Percentiles rank a stretch among this genome's conserved stretches.
phyloP scores from a whole-genome alignment of 1,140 invertebrate species.

The Drosophila willistoni region DNA sequence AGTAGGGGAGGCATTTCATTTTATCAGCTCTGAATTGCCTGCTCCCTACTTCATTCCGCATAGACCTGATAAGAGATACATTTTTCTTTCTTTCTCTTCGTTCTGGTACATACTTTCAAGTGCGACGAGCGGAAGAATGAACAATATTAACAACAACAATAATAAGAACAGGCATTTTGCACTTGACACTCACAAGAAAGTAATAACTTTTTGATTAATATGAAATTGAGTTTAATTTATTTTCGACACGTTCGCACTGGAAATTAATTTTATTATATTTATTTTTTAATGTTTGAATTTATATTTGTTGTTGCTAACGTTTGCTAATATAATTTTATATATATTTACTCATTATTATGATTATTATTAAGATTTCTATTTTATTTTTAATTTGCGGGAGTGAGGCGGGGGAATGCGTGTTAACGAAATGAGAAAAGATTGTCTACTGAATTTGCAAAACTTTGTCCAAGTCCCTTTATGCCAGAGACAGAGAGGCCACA shows the following conservation, averaged over 20 bases:
- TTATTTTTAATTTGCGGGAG: constrained; percentile 25
- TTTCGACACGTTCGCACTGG: constrained; percentile 40
- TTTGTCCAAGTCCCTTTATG: constrained; percentile 51
- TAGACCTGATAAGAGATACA: constrained; percentile 79
- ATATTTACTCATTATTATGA: constrained; percentile 25
- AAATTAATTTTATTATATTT: constrained; percentile 2
- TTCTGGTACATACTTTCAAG: constrained; percentile 60
- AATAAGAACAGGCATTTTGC: constrained; percentile 51
- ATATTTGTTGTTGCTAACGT: constrained; percentile 40
- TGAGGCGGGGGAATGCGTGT: constrained; percentile 48
- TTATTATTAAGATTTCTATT: constrained; percentile 41
- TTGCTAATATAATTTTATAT: neutral
- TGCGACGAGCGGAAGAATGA: constrained; percentile 6
- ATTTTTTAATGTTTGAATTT: constrained; percentile 21
- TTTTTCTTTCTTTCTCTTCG: constrained; percentile 47
- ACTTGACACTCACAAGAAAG: constrained; percentile 53
- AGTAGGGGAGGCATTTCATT: constrained; percentile 18
- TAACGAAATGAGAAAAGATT: constrained; percentile 82
- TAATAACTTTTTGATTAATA: constrained; percentile 27
- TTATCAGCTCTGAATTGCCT: constrained; percentile 51
- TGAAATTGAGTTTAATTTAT: constrained; percentile 28
- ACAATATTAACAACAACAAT: constrained; percentile 29
- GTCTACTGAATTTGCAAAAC: constrained; percentile 76
- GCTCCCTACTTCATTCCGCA: constrained; percentile 42
- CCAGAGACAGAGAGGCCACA: constrained; percentile 46